Evolutionary conservation across 2,888 invertebrate species (phyloP).

Genomic region (Hirtodrosophila duncani): DNA sequence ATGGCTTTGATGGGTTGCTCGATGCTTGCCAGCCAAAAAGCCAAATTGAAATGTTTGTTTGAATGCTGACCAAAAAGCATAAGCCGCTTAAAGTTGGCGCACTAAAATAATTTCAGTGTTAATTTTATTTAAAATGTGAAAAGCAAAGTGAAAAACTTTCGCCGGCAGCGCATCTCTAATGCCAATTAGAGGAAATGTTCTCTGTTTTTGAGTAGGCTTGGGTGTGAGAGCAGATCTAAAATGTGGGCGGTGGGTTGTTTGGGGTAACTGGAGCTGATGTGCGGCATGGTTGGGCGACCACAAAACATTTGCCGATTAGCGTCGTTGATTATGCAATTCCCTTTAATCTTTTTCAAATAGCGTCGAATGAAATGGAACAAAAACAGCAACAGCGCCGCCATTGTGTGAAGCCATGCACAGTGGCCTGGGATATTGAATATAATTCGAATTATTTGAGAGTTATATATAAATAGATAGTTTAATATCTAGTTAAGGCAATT

Average conservation of each 20-base stretch:
- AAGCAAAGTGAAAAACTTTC: constrained; percentile 37
- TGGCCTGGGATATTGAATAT: too few species aligned
- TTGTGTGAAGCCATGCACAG: too few species aligned
- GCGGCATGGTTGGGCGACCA: constrained; percentile 22
- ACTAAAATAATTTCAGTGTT: constrained; percentile 65
- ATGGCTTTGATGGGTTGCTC: too few species aligned
- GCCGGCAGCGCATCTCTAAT: constrained; percentile 42
- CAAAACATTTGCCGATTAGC: constrained; percentile 56
- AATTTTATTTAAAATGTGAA: constrained; percentile 52
- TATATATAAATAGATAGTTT: too few species aligned
- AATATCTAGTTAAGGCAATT: too few species aligned
- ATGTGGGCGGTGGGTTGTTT: neutral
- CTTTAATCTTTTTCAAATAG: constrained; percentile 44
- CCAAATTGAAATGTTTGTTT: constrained; percentile 8
- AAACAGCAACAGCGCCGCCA: too few species aligned
- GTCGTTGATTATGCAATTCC: constrained; percentile 60
- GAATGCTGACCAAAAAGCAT: constrained; percentile 17
- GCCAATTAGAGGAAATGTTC: constrained; percentile 52
- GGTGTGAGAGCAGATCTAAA: neutral
- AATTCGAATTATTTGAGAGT: too few species aligned
- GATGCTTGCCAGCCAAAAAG: too few species aligned
- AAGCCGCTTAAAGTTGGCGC: constrained; percentile 60
- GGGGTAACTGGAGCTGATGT: neutral
- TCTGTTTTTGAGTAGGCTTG: neutral
- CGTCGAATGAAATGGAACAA: too few species aligned